A percentile compares a stretch with the other conserved stretches of the same genome.
Evolutionary conservation across 2,797 vertebrate species (phyloP).

Genomic region (Peromyscus aztecus): DNA sequence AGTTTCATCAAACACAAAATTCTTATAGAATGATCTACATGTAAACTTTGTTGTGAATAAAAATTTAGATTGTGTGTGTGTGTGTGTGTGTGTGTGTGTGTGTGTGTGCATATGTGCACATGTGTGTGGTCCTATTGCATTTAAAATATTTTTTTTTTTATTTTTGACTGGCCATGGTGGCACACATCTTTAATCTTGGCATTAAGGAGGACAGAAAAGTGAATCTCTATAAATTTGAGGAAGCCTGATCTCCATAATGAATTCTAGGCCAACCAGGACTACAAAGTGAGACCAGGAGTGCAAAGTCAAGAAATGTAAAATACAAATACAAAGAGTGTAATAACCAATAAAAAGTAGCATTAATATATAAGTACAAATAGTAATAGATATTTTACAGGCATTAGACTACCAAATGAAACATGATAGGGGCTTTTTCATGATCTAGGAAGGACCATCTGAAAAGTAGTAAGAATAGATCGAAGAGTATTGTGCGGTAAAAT

Average conservation of each 20-base stretch:
- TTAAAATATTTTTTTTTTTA: neutral
- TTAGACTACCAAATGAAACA: neutral
- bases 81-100: neutral
- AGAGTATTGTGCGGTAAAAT: conserved; percentile 6
- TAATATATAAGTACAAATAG: neutral
- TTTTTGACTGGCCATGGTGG: neutral
- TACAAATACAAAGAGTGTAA: neutral
- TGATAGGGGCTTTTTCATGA: neutral
- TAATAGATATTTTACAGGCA: neutral
- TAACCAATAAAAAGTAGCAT: neutral
- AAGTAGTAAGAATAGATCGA: neutral
- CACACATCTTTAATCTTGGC: neutral
- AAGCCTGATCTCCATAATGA: neutral
- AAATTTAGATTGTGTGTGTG: neutral
- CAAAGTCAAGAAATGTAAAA: neutral
- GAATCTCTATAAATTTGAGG: neutral
- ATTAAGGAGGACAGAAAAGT: neutral
- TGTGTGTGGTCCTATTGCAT: no score
- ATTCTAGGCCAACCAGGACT: neutral
- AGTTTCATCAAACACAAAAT: conserved; percentile 27
- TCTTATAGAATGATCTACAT: neutral
- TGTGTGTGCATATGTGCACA: neutral
- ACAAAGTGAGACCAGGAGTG: neutral
- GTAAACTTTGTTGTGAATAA: conserved; percentile 37
- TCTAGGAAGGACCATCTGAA: neutral